Conservation (phyloP, 2,888 invertebrate species). For the Limnephilus rhombicus region DNA sequence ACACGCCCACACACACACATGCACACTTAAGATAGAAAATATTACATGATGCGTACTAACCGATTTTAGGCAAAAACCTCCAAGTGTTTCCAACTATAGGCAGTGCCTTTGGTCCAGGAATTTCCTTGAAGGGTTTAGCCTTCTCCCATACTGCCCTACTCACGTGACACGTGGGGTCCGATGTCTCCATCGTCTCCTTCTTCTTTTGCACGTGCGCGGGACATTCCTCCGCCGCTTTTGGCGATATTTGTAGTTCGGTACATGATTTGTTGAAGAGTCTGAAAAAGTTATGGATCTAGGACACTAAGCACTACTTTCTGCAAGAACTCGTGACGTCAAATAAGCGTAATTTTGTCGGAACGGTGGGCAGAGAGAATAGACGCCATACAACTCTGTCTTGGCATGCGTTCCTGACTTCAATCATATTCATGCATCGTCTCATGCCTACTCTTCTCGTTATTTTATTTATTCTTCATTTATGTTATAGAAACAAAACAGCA, state of each 20-base stretch:
- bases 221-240: constrained; percentile 7
- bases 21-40: background rate
- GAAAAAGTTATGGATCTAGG: background rate
- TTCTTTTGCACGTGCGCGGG: background rate
- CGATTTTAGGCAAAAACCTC: constrained; percentile 69
- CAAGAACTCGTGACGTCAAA: too few relatives aligned
- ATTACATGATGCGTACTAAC: constrained; percentile 47
- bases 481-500: too few relatives aligned
- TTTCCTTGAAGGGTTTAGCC: constrained; percentile 71
- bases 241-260: background rate
- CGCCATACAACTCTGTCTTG: too few relatives aligned
- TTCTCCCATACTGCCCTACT: constrained; percentile 63
- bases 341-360: too few relatives aligned
- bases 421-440: too few relatives aligned
- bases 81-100: constrained; percentile 72
- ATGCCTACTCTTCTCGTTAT: too few relatives aligned
- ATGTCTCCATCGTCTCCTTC: background rate
- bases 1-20: too few relatives aligned
- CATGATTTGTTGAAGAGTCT: constrained; percentile 34
- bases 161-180: constrained; percentile 34
- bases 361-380: too few relatives aligned
- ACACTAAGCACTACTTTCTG: background rate
- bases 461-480: too few relatives aligned
- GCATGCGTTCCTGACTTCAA: too few relatives aligned
- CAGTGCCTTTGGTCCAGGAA: constrained; percentile 74